Evolutionary conservation across 2,888 invertebrate genomes (phyloP), one percentile per base, ranked within the genome.

Genomic region (Helicoverpa assulta): DNA sequence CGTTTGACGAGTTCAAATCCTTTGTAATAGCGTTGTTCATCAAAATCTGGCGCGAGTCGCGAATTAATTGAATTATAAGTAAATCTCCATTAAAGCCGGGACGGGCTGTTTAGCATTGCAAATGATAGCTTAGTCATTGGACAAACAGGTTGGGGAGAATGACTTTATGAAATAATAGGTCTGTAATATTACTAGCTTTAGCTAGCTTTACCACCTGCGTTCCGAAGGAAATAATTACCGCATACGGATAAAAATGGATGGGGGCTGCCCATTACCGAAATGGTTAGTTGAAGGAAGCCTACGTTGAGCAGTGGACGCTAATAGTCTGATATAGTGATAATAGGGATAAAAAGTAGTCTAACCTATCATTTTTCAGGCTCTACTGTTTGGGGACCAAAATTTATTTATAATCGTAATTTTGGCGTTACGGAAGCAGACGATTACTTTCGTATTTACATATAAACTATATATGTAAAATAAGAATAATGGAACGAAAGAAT

Each of bases 31-130:
- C 56, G 37, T 58, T 67, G 53, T 70, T 67, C 64, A 60, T 54
- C 58, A 65, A 70, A 80, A 74, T 81, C 68, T 70, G 72, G 68
- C 70, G 43, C 56, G 68, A 70, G 50, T 37, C 43, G 55, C 62
- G 59, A 71, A 70, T 67, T 75, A 81, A 82, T 81, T 72, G 71
- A 81, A 77, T 79, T 64, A 78, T 67, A 76, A 70, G 56, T 56
- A 73, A 77, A 70, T 75, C 64, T 75, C 57, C 64, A 62, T 71
- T 66, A 63, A 66, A 69, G 53, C 59, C 18, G 55, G 52, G 33
- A 19, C 53, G 16, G 43, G 10, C 73, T 78, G 51, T 58, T 82
- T 68, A 73, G 81, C 70, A 75, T 73, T 81, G 72, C 76, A 74
- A 83, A 83, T 80, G 26, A 58, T 58, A 51, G 50, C 43, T 50